Conservation (phyloP, 2,888 invertebrate genomes). For the Eucriotettix oculatus region DNA sequence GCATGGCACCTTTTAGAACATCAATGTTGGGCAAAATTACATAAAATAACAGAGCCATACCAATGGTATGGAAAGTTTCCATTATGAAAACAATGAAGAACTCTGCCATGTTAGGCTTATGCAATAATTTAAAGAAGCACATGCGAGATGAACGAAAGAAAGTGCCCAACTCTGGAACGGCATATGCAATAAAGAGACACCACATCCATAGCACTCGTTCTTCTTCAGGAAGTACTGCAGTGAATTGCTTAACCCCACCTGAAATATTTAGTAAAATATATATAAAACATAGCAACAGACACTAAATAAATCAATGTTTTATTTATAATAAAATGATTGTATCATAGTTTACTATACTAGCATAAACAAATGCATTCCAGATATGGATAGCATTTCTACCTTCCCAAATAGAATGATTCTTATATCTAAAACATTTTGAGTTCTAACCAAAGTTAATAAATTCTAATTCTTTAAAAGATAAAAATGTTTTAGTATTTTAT, state of each 20-base stretch:
- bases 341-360: no score
- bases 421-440: no score
- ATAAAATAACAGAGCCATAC: conserved; percentile 73
- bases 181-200: conserved; percentile 73
- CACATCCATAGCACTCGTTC: conserved; percentile 88
- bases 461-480: no score
- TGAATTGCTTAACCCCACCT: conserved; percentile 77
- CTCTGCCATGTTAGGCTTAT: conserved; percentile 25
- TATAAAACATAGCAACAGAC: no score
- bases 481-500: no score
- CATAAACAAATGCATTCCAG: no score
- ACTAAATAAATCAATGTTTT: no score
- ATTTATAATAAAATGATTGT: no score
- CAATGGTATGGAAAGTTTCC: conserved; percentile 78
- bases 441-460: no score
- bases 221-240: conserved; percentile 62
- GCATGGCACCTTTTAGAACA: conserved; percentile 87
- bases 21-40: conserved; percentile 81
- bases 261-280: conserved; percentile 17
- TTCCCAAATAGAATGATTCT: no score
- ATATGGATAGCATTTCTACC: no score
- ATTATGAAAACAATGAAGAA: conserved; percentile 58
- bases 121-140: conserved; percentile 73
- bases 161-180: conserved; percentile 77
- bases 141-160: conserved; percentile 71